phyloP scores from a whole-genome alignment of 2,113 vertebrate species.

The Muntiacus reevesi region DNA sequence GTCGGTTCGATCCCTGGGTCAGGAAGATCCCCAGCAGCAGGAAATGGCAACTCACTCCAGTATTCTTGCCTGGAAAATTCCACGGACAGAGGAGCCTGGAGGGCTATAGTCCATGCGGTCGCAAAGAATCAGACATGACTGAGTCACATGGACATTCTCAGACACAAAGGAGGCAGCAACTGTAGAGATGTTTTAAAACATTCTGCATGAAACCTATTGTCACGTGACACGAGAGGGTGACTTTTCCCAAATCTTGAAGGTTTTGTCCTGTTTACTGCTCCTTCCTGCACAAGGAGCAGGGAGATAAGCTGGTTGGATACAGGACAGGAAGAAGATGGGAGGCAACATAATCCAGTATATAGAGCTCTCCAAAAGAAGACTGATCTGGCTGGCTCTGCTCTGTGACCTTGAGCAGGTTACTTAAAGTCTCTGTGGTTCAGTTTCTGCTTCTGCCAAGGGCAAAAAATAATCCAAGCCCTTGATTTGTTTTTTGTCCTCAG shows the following conservation, averaged over 20 bases:
- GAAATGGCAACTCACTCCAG: not conserved
- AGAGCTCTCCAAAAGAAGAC: not conserved
- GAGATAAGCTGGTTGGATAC: not conserved
- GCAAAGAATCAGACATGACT: not conserved
- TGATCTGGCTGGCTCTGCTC: not conserved
- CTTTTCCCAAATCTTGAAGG: not conserved
- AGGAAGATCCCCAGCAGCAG: not conserved
- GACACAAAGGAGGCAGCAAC: not conserved
- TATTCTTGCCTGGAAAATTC: not conserved
- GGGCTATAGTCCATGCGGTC: accelerated
- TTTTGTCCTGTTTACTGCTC: not conserved
- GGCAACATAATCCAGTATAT: not conserved
- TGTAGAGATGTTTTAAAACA: not conserved
- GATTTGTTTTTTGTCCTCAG: not conserved
- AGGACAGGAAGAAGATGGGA: too few species aligned
- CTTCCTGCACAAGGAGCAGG: not conserved
- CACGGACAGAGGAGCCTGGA: not conserved
- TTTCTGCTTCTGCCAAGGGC: constrained; percentile 43
- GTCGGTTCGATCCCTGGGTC: accelerated
- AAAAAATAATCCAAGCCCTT: not conserved
- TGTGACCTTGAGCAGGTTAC: not conserved
- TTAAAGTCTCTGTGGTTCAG: constrained; percentile 1
- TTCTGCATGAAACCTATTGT: not conserved
- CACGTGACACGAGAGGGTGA: not conserved
- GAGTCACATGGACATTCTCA: not conserved